phyloP scores from a whole-genome alignment of 2,888 invertebrate species.

The Ophion costatus region DNA sequence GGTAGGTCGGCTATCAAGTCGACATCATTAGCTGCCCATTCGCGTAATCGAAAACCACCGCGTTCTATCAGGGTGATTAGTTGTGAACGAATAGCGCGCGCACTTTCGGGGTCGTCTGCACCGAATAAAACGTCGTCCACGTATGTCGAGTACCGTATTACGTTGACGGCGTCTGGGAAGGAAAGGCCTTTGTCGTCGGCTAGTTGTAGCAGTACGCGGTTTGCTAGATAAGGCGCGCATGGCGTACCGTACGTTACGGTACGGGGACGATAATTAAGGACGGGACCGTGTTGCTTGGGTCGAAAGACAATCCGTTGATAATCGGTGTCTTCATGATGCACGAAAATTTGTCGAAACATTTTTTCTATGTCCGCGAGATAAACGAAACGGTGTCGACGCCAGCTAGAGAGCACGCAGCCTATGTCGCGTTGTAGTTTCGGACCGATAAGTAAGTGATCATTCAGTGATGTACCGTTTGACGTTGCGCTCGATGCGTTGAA shows the following conservation, averaged over 20 bases:
- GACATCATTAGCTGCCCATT: slow-evolving; percentile 38
- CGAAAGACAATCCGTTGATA: slow-evolving; percentile 73
- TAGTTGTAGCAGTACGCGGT: slow-evolving; percentile 67
- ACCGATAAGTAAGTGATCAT: slow-evolving; percentile 56
- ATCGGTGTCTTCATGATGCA: slow-evolving; percentile 55
- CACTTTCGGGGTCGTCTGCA: slow-evolving; percentile 17
- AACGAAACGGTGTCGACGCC: slow-evolving; percentile 43
- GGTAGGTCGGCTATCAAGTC: slow-evolving; percentile 29
- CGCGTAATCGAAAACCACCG: slow-evolving; percentile 47
- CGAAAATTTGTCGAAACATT: slow-evolving; percentile 55
- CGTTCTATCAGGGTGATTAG: slow-evolving; percentile 21
- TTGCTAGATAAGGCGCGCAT: slow-evolving; percentile 69
- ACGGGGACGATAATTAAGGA: slow-evolving; percentile 54
- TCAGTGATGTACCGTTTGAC: slow-evolving; percentile 50
- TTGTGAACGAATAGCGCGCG: slow-evolving; percentile 31
- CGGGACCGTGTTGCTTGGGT: slow-evolving; percentile 4
- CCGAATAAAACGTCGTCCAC: slow-evolving; percentile 62
- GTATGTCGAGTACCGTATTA: slow-evolving; percentile 67
- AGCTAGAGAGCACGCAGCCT: slow-evolving; percentile 36
- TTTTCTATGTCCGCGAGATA: slow-evolving; percentile 53
- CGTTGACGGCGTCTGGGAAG: slow-evolving; percentile 62
- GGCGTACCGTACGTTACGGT: slow-evolving; percentile 71
- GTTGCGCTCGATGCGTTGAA: slow-evolving; percentile 62
- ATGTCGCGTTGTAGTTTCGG: slow-evolving; percentile 52
- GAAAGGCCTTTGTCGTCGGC: slow-evolving; percentile 43